Evolutionary conservation across 2,113 vertebrate species (phyloP).

Genomic region (Corvus moneduloides): DNA sequence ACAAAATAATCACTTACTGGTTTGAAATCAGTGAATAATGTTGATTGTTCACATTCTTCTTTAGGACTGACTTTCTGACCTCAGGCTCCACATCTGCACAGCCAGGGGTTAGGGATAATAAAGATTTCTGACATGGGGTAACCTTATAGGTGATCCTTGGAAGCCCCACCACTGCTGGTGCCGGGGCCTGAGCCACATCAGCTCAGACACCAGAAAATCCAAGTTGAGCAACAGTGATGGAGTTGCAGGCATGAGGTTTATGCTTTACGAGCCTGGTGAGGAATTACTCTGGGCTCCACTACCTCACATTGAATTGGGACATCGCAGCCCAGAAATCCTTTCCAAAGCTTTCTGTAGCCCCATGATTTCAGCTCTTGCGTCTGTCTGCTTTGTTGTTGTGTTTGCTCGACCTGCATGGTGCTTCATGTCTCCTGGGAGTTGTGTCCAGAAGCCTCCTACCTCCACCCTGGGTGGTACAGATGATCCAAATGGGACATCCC

Average conservation of each 20-base stretch:
- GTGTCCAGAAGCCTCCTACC: constrained; percentile 17
- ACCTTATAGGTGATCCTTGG: background rate
- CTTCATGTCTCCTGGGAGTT: background rate
- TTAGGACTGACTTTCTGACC: background rate
- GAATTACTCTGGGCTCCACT: background rate
- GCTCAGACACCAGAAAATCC: background rate
- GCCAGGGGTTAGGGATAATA: background rate
- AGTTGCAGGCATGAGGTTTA: background rate
- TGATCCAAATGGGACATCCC: constrained; percentile 1
- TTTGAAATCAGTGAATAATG: background rate
- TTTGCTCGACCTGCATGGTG: background rate
- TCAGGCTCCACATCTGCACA: background rate
- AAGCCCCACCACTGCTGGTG: background rate
- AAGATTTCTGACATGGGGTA: background rate
- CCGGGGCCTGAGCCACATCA: background rate
- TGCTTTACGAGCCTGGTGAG: background rate
- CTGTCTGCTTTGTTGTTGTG: background rate
- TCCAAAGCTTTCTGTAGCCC: background rate
- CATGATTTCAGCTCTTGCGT: background rate
- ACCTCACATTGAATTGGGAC: background rate
- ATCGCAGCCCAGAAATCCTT: background rate
- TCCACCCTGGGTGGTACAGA: constrained; percentile 39
- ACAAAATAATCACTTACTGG: background rate
- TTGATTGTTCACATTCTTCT: background rate
- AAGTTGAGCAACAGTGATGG: background rate